These are phyloP conservation scores for Catharus fuscescens DNA, from an alignment of 2,113 vertebrate genomes.

Conservation along the genomic window DNA sequence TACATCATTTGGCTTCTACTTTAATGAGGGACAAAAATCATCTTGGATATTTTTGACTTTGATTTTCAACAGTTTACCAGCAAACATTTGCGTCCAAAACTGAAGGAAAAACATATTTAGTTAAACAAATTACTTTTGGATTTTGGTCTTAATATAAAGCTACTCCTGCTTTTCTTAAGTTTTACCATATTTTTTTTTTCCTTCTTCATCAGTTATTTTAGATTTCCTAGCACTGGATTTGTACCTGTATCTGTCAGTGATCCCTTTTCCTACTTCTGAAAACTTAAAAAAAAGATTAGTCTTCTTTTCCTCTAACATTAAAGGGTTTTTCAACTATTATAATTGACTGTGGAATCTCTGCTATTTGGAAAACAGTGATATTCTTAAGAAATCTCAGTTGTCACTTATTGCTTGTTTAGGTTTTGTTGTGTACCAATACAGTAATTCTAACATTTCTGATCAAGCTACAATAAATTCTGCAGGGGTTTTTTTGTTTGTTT, in stretches of 20 bases:
- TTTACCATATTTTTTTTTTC: background rate
- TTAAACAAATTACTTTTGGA: background rate
- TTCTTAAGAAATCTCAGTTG: background rate
- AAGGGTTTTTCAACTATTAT: background rate
- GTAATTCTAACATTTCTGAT: background rate
- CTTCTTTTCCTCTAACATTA: background rate
- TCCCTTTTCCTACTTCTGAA: background rate
- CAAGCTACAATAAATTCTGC: background rate
- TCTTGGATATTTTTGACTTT: background rate
- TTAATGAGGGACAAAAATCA: background rate
- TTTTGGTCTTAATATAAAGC: background rate
- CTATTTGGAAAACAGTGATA: background rate
- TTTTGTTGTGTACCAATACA: background rate
- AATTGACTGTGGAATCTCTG: background rate
- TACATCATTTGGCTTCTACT: background rate
- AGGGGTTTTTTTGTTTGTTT: background rate
- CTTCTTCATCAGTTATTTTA: background rate
- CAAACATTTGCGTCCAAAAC: background rate
- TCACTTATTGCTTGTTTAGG: background rate
- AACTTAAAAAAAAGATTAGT: background rate
- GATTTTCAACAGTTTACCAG: background rate
- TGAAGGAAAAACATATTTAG: background rate
- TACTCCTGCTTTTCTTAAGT: background rate
- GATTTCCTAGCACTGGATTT: background rate
- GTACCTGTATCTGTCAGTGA: background rate